Evolutionary conservation across 2,888 invertebrate genomes (phyloP).

Genomic region (Lissonota sp.): DNA sequence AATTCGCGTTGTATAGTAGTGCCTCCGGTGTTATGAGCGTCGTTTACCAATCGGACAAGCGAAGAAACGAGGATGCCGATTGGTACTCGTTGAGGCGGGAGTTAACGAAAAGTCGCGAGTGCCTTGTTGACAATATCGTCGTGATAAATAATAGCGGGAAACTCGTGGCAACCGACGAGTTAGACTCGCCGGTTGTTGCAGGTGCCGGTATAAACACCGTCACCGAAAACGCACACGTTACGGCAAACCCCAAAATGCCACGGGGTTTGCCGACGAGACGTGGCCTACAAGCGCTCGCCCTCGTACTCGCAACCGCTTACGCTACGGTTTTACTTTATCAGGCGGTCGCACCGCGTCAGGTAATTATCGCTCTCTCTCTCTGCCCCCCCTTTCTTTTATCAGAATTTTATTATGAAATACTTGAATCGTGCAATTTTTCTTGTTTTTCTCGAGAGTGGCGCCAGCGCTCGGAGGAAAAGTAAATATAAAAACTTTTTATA

Average conservation of each 20-base stretch:
- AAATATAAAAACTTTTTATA: too few relatives aligned
- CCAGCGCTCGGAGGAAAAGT: too few relatives aligned
- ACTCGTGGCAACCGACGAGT: conserved; percentile 74
- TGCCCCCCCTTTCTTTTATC: conserved; percentile 74
- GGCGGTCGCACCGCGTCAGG: conserved; percentile 86
- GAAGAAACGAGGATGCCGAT: conserved; percentile 75
- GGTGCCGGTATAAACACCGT: conserved; percentile 84
- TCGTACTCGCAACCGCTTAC: conserved; percentile 86
- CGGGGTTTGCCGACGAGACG: conserved; percentile 82
- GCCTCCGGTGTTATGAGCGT: conserved; percentile 72
- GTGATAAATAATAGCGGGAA: conserved; percentile 65
- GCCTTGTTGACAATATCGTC: conserved; percentile 53
- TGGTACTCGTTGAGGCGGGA: conserved; percentile 72
- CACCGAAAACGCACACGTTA: conserved; percentile 76
- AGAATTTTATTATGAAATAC: too few relatives aligned
- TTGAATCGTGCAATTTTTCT: background rate
- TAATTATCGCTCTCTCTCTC: conserved; percentile 74
- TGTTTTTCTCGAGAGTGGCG: background rate
- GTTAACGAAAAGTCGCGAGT: conserved; percentile 68
- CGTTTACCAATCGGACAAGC: conserved; percentile 69
- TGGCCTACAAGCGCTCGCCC: conserved; percentile 83
- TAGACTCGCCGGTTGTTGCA: conserved; percentile 86
- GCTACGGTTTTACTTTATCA: conserved; percentile 87
- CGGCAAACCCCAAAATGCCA: conserved; percentile 85
- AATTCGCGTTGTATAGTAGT: background rate